A percentile compares a stretch with the other conserved stretches of the same genome.
phyloP scores from a whole-genome alignment of 2,888 invertebrate species.

The Phyto melanocephala region DNA sequence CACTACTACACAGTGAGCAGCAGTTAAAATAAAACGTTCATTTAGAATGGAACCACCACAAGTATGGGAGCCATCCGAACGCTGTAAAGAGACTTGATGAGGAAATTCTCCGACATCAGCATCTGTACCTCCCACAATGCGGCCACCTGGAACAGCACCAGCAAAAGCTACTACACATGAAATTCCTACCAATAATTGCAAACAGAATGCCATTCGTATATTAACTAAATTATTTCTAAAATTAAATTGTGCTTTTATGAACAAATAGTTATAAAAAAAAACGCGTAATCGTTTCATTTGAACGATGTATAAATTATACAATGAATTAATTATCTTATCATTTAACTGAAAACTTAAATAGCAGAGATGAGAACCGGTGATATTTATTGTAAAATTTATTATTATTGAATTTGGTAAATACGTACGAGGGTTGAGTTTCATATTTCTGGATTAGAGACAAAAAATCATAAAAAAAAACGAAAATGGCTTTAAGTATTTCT shows the following conservation, averaged over 20 bases:
- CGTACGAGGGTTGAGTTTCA: too few species aligned
- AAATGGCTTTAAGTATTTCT: too few species aligned
- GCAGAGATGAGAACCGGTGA: not conserved
- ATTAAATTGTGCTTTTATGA: constrained; percentile 3
- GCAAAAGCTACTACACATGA: constrained; percentile 11
- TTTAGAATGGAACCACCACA: constrained; percentile 73
- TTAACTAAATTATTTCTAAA: constrained; percentile 11
- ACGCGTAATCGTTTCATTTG: not conserved
- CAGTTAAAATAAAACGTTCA: constrained; percentile 69
- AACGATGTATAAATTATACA: not conserved
- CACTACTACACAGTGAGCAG: constrained; percentile 74
- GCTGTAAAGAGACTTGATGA: constrained; percentile 75
- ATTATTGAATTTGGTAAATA: too few species aligned
- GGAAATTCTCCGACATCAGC: constrained; percentile 76
- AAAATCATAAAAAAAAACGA: too few species aligned
- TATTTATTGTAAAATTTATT: not conserved
- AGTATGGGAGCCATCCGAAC: constrained; percentile 66
- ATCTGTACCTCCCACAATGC: constrained; percentile 70
- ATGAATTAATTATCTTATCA: not conserved
- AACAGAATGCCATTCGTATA: constrained; percentile 8
- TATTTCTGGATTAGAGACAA: too few species aligned
- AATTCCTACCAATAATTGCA: constrained; percentile 34
- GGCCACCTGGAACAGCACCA: constrained; percentile 45
- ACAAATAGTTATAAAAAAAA: not conserved
- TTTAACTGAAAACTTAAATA: not conserved